Evolutionary conservation across 2,888 invertebrate species (phyloP).

Genomic region (Nasonovia ribisnigri): DNA sequence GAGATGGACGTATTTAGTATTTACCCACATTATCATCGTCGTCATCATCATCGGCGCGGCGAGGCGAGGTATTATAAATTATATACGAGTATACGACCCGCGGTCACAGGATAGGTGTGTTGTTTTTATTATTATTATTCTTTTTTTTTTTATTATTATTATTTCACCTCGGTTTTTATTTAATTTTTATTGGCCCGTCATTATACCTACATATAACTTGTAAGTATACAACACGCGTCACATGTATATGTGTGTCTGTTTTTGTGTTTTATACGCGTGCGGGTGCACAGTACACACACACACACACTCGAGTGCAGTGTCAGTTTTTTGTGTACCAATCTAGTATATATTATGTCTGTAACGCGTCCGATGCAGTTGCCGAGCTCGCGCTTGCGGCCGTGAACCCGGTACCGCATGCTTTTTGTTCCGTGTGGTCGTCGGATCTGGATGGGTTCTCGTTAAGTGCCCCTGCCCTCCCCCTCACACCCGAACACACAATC

Average conservation of each 20-base stretch:
- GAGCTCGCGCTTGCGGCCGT: conserved; percentile 1
- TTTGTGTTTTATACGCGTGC: neutral
- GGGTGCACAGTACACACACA: neutral
- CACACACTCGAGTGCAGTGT: neutral
- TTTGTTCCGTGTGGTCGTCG: conserved; percentile 55
- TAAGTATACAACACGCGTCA: too few species aligned
- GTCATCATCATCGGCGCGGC: neutral
- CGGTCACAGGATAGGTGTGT: neutral
- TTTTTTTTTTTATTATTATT: conserved; percentile 22
- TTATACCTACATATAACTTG: neutral
- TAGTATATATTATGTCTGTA: neutral
- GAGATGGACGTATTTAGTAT: neutral
- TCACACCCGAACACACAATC: neutral
- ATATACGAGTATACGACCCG: neutral
- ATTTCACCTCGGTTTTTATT: neutral
- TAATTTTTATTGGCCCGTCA: conserved; percentile 18
- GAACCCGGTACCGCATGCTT: conserved; percentile 47
- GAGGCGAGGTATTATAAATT: neutral
- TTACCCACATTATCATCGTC: neutral
- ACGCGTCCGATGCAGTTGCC: neutral
- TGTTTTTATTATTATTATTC: conserved; percentile 20
- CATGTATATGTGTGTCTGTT: neutral
- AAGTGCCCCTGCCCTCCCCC: neutral
- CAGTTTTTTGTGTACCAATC: neutral
- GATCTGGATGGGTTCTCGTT: conserved; percentile 22